Evolutionary conservation across 2,113 vertebrate species (phyloP), one percentile per base, ranked within the genome.

Genomic region (Takifugu flavidus): DNA sequence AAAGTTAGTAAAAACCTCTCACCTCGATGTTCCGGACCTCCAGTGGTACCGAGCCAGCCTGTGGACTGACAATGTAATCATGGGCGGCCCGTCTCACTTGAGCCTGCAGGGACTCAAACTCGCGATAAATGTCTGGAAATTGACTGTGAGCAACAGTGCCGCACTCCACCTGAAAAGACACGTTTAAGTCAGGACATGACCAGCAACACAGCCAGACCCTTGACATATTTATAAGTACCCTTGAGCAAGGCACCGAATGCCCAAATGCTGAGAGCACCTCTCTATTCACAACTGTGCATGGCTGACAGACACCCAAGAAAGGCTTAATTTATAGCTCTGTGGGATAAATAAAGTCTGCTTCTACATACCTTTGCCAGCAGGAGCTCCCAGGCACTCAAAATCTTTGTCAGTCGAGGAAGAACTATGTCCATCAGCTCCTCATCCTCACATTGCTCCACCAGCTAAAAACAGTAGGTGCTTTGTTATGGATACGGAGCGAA

Each of bases 21-120:
- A 98, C 97, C 92, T 95, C 90, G 0, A 82, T 80, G 68, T 94
- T 90, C 67, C 85, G 89, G 66, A 98, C 88, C 79, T 96, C 93
- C 85, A 98, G 78, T 1, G 90, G 86, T 39, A 89, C 75, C 51
- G 86, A 88, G 28, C 87, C 73, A 0, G 64, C 76, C 3, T 88
- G 77, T 0, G 90, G 83, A 49, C 84, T 88, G 51, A 55, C 56
- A 62, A 96, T 91, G 84, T 98, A 93, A 31, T 96, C 94, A 51
- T 92, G 92, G 62, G 93, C 96, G 67, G 95, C 91, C 69, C 91
- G 89, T 78, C 91, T 93, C 55, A 98, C 92, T 77, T 93, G 90
- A 42, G 74, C 77, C 71, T 98, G 94, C 59, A 98, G 78, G 53
- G 93, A 91, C 88, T 98, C 96, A 66, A 98, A 98, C 74, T 98